Base-by-base conservation (phyloP, 1,140 invertebrate species). In the Aleiodes sp. region DNA sequence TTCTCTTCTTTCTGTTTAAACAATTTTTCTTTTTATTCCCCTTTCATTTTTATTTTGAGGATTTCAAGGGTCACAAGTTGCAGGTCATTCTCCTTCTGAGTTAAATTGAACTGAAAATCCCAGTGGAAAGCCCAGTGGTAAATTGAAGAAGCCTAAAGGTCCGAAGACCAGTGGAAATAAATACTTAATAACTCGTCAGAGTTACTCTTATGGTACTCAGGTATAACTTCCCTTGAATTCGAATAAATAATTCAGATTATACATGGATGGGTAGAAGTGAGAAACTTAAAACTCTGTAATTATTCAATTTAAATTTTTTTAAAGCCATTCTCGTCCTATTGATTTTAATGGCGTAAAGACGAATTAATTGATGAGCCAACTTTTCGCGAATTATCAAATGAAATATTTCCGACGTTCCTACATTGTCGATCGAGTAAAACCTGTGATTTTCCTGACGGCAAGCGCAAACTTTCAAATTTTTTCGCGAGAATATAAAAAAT, bases 301-400 rank as follows among this genome's bases (percentile, higher is more conserved):
- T 59, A 73, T 70, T 73, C 65, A 67, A 70, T 73, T 21, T 64
- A 63, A n/a, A n/a, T n/a, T n/a, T 70, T 67, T 69, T 70, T 9
- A 56, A 52, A 60, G 33, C 63, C 56, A 73, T 73, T 70, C 69
- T 67, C 41, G 67, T 66, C 63, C 41, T 73, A 73, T 73, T 43
- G 71, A 73, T 73, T 70, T 43, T 39, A 14, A 12, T 39, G 37
- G 4, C 33, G 4, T 6, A 35, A 10, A 35, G 4, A 35, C 33
- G 16, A 16, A 29, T 10, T 37, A 68, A 33, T 24, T 16, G n/a
- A 29, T 31, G 1, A n/a, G n/a, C n/a, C n/a, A n/a, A n/a, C n/a
- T n/a, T n/a, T n/a, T n/a, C n/a, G n/a, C n/a, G n/a, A n/a, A n/a
- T n/a, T n/a, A n/a, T n/a, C n/a, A n/a, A n/a, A n/a, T n/a, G n/a